phyloP scores from a whole-genome alignment of 2,888 invertebrate genomes.

The Campoletis raptor region DNA sequence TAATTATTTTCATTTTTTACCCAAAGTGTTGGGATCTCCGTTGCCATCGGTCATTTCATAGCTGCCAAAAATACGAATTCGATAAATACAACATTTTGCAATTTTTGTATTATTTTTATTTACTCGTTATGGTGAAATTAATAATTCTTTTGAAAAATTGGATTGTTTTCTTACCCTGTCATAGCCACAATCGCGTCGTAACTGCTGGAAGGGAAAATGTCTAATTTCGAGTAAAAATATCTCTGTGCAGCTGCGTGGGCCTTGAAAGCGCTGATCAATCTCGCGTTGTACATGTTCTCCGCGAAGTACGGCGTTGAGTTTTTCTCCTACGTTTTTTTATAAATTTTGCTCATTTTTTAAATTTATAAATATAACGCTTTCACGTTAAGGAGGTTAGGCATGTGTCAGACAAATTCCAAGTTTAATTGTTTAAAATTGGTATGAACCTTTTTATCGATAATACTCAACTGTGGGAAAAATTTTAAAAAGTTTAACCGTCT shows the following conservation, averaged over 20 bases:
- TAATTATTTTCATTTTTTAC: constrained; percentile 5
- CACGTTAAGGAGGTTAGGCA: too few species aligned
- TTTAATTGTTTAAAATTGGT: too few species aligned
- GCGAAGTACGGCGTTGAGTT: constrained; percentile 25
- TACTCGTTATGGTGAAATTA: neutral
- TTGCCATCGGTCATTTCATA: constrained; percentile 32
- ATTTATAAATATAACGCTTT: neutral
- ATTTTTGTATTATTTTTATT: neutral
- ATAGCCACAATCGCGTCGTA: constrained; percentile 39
- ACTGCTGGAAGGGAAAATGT: constrained; percentile 28
- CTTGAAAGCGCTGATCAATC: constrained; percentile 1
- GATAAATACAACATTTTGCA: neutral
- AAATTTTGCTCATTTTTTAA: neutral
- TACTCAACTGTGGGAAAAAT: too few species aligned
- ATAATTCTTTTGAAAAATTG: neutral
- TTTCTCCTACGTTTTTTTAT: neutral
- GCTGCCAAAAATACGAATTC: constrained; percentile 1
- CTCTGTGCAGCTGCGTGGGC: neutral
- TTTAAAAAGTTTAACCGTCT: too few species aligned
- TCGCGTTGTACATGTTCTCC: neutral
- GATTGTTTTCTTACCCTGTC: neutral
- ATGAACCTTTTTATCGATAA: too few species aligned
- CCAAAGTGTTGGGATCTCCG: constrained; percentile 18
- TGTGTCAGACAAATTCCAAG: too few species aligned
- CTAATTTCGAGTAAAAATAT: constrained; percentile 22